Conservation (phyloP, 2,888 invertebrate genomes). For the Metopia argyrocephala region DNA sequence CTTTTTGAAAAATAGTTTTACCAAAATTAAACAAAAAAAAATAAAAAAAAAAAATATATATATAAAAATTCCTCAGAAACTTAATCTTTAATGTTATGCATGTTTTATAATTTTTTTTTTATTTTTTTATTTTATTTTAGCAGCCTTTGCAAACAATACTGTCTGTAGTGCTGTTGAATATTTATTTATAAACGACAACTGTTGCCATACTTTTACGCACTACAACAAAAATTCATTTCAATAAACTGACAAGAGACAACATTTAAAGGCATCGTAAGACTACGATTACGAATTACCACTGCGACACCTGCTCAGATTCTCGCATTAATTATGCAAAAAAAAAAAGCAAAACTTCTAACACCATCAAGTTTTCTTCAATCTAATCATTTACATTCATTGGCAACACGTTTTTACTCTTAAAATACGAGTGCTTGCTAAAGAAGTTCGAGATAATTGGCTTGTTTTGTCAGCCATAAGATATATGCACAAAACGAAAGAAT, state of each 20-base stretch:
- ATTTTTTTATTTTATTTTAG: too few relatives aligned
- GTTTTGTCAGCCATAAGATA: too few relatives aligned
- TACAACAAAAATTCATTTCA: conserved; percentile 5
- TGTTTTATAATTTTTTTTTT: conserved; percentile 52
- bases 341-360: conserved; percentile 67
- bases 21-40: conserved; percentile 20
- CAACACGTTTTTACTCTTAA: too few relatives aligned
- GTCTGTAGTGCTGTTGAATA: conserved; percentile 2
- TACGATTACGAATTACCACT: conserved; percentile 22
- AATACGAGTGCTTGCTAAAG: too few relatives aligned
- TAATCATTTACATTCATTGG: conserved; percentile 66
- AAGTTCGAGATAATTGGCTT: too few relatives aligned
- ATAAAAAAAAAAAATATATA: conserved; percentile 50
- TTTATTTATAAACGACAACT: conserved; percentile 61
- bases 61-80: too few relatives aligned
- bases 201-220: conserved; percentile 64
- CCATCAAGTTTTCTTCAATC: conserved; percentile 70
- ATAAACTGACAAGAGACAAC: conserved; percentile 43
- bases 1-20: conserved; percentile 52
- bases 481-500: too few relatives aligned
- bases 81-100: conserved; percentile 74
- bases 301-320: conserved; percentile 74
- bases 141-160: neutral
- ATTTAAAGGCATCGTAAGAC: conserved; percentile 13
- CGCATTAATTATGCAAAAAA: conserved; percentile 75